phyloP scores from a whole-genome alignment of 2,797 vertebrate genomes.

The Euphonia xanthogaster region DNA sequence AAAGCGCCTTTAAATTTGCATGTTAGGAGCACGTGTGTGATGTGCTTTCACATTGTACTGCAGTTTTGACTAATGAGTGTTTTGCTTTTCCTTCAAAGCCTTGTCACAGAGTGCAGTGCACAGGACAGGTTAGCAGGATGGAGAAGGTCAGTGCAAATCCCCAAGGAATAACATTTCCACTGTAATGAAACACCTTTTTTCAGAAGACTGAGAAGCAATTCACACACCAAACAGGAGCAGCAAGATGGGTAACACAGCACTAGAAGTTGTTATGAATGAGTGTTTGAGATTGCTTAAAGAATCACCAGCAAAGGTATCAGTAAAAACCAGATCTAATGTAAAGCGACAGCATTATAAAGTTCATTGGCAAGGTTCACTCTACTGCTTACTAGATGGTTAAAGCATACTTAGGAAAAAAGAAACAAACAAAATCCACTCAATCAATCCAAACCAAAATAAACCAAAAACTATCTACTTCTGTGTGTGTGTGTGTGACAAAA shows the following conservation, averaged over 20 bases:
- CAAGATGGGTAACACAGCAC: not conserved
- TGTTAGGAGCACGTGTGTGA: not conserved
- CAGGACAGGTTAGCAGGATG: not conserved
- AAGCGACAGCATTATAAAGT: accelerated
- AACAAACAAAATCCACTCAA: not conserved
- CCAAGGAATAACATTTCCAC: not conserved
- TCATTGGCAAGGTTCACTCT: not conserved
- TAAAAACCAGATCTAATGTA: not conserved
- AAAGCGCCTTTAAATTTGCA: not conserved
- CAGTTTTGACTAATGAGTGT: not conserved
- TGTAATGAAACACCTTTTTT: not conserved
- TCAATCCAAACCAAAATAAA: not conserved
- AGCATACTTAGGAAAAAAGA: not conserved
- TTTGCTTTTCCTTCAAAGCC: not conserved
- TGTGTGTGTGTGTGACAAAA: not conserved
- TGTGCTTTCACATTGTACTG: not conserved
- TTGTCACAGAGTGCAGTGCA: not conserved
- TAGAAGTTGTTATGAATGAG: not conserved
- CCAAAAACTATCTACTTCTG: not conserved
- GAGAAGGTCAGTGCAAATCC: not conserved
- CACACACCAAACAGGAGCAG: not conserved
- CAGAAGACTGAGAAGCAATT: not conserved
- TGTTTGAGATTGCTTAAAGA: not conserved
- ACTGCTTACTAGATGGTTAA: not conserved
- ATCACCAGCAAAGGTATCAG: not conserved